These are phyloP conservation scores for Cyclina sinensis DNA, from an alignment of 1,140 invertebrate species.

Conservation along the genomic window DNA sequence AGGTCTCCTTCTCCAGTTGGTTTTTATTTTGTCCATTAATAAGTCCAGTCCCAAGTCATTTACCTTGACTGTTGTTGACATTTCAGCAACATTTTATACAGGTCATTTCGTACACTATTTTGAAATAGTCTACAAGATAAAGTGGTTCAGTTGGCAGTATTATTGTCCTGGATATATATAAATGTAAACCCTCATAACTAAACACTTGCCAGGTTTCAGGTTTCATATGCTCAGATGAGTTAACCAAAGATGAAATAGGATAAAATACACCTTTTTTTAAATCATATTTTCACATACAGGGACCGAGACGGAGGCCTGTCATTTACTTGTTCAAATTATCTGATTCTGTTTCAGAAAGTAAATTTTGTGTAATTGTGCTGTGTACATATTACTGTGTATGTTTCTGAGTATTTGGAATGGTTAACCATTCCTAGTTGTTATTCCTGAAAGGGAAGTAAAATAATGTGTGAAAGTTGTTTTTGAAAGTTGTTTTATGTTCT, in stretches of 20 bases:
- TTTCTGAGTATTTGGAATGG: not conserved
- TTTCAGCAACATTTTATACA: no score
- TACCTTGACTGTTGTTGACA: not conserved
- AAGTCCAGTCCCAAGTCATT: not conserved
- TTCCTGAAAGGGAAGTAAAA: constrained; percentile 12
- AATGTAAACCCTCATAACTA: no score
- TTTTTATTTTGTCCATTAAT: not conserved
- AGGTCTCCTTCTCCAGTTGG: not conserved
- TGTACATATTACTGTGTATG: not conserved
- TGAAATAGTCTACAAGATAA: no score
- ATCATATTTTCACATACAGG: no score
- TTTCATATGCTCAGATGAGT: no score
- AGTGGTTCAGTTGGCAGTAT: no score
- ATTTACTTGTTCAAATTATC: not conserved
- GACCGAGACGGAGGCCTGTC: not conserved
- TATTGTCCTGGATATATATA: no score
- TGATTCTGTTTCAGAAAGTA: not conserved
- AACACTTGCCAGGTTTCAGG: no score
- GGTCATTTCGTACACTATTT: no score
- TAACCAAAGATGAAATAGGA: no score
- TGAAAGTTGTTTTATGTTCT: not conserved
- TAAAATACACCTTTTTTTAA: no score
- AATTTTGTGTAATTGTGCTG: not conserved
- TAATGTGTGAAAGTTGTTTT: not conserved
- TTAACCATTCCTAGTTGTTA: constrained; percentile 29